Percentiles rank a stretch among this genome's conserved stretches.
phyloP scores from a whole-genome alignment of 2,888 invertebrate species.

The Agonopterix arenella region DNA sequence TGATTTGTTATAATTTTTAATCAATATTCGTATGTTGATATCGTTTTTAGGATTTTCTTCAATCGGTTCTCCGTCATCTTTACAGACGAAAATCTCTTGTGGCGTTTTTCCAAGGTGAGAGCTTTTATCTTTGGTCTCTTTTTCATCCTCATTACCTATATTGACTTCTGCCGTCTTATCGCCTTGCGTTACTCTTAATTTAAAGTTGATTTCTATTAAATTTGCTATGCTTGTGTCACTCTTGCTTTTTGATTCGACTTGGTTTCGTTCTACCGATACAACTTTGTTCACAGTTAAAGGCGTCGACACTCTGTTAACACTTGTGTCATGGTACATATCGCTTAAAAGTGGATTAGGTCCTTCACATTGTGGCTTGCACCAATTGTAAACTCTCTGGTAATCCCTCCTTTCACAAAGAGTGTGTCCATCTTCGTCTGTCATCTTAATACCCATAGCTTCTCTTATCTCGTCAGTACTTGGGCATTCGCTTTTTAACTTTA shows the following conservation, averaged over 20 bases:
- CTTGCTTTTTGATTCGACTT: constrained; percentile 18
- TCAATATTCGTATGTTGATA: constrained; percentile 48
- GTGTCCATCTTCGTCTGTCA: constrained; percentile 43
- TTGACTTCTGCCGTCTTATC: constrained; percentile 41
- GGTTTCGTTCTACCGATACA: constrained; percentile 14
- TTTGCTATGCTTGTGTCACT: constrained; percentile 38
- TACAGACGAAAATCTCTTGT: constrained; percentile 35
- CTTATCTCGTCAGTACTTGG: constrained; percentile 42
- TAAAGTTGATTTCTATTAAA: constrained; percentile 52
- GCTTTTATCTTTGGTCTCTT: background rate
- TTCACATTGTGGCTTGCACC: background rate
- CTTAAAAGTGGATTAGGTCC: constrained; percentile 18
- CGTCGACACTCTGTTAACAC: constrained; percentile 29
- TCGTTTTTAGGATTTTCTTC: constrained; percentile 39
- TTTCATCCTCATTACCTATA: constrained; percentile 25
- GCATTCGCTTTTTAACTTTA: constrained; percentile 30
- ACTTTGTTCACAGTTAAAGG: constrained; percentile 20
- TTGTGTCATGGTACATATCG: constrained; percentile 36
- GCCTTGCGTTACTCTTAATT: constrained; percentile 41
- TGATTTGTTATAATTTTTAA: constrained; percentile 37
- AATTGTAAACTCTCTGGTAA: constrained; percentile 19
- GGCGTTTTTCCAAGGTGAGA: constrained; percentile 13
- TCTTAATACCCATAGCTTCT: constrained; percentile 37
- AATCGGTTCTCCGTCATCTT: constrained; percentile 19
- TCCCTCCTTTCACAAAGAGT: constrained; percentile 49